These are phyloP conservation scores for Dryocosmus kuriphilus DNA, from an alignment of 2,888 invertebrate genomes.

Conservation along the genomic window DNA sequence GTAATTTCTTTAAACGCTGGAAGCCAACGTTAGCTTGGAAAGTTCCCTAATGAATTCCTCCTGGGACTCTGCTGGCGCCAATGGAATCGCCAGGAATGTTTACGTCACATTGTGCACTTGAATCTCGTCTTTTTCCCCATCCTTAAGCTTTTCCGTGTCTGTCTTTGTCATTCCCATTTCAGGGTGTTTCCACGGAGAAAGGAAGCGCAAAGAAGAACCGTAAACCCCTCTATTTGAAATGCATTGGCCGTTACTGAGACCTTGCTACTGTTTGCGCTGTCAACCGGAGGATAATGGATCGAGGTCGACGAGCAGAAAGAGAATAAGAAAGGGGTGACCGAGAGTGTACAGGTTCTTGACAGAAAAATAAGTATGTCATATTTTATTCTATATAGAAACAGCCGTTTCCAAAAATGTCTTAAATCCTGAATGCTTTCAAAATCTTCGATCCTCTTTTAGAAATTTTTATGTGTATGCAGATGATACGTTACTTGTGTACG, in stretches of 20 bases:
- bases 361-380: constrained; percentile 62
- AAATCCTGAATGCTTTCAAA: too few relatives aligned
- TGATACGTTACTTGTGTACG: too few relatives aligned
- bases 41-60: constrained; percentile 61
- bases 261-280: constrained; percentile 70
- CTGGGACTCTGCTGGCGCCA: constrained; percentile 10
- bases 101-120: constrained; percentile 47
- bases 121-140: constrained; percentile 36
- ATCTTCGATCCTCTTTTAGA: too few relatives aligned
- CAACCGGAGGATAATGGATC: constrained; percentile 73
- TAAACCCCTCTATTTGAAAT: constrained; percentile 71
- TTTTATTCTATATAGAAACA: background rate
- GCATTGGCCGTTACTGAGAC: constrained; percentile 70
- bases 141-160: constrained; percentile 14
- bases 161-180: background rate
- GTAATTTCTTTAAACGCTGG: constrained; percentile 60
- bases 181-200: constrained; percentile 6
- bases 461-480: too few relatives aligned
- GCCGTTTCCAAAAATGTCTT: background rate
- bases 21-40: constrained; percentile 40
- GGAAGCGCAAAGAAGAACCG: constrained; percentile 42
- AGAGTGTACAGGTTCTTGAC: constrained; percentile 32
- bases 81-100: constrained; percentile 47
- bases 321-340: constrained; percentile 29
- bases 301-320: constrained; percentile 48